Evolutionary conservation across 2,888 invertebrate species (phyloP).

Genomic region (Drosophila leonis): DNA sequence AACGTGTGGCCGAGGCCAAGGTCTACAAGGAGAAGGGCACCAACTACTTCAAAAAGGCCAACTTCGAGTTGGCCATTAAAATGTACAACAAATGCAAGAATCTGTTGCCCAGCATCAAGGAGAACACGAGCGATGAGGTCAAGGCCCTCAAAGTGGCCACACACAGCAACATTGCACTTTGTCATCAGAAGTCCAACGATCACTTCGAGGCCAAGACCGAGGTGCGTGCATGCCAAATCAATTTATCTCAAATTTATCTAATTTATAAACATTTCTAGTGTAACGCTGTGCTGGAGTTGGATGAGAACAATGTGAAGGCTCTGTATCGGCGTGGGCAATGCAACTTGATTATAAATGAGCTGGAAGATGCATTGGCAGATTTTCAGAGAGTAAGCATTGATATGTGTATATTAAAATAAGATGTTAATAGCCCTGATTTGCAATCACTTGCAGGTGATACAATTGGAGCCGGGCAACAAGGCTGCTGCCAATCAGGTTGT

Average conservation of each 20-base stretch:
- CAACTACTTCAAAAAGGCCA: constrained; percentile 92
- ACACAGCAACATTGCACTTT: constrained; percentile 93
- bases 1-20: constrained; percentile 93
- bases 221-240: constrained; percentile 86
- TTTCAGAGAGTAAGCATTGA: constrained; percentile 87
- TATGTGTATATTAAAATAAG: too few species aligned
- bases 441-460: constrained; percentile 86
- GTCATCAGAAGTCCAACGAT: constrained; percentile 90
- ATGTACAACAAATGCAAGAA: constrained; percentile 92
- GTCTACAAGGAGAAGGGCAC: constrained; percentile 96
- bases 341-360: constrained; percentile 90
- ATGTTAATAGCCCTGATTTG: neutral
- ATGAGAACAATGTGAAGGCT: constrained; percentile 93
- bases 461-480: constrained; percentile 94
- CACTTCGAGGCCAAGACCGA: constrained; percentile 89
- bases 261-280: too few species aligned
- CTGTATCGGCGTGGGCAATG: constrained; percentile 95
- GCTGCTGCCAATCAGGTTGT: constrained; percentile 93
- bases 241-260: neutral
- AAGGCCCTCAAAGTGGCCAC: constrained; percentile 89
- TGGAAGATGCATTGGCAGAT: constrained; percentile 91
- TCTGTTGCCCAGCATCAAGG: constrained; percentile 82
- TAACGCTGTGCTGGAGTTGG: constrained; percentile 91
- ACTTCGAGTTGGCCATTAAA: constrained; percentile 92
- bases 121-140: constrained; percentile 84